Percentiles rank a stretch among this genome's conserved stretches.
Conservation (phyloP, 30 jellyfish, hydroid and myxozoan genomes). For the Hydra vulgaris region DNA sequence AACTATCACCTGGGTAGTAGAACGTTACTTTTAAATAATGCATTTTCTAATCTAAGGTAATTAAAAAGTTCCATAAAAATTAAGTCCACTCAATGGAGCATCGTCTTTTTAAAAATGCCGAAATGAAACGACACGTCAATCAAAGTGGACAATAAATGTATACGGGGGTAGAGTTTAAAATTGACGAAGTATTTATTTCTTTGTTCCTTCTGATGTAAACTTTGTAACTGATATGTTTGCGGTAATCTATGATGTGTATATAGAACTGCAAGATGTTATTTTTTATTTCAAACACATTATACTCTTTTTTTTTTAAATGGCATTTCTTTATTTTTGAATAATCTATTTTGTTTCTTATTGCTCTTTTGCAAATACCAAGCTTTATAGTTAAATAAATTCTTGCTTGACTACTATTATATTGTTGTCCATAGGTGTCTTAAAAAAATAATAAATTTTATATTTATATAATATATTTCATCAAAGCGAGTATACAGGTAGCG, state of each 20-base stretch:
- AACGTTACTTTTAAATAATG: constrained; percentile 13
- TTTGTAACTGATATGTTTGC: background rate
- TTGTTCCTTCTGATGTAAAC: background rate
- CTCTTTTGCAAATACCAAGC: background rate
- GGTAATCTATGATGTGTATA: background rate
- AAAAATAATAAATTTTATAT: too few species aligned
- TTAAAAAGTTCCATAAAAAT: background rate
- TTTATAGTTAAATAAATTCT: too few species aligned
- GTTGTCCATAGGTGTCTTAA: background rate
- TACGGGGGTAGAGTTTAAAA: constrained; percentile 27
- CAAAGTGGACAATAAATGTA: constrained; percentile 16
- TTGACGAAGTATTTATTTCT: background rate
- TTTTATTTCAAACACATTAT: background rate
- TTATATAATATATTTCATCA: background rate
- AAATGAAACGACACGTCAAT: constrained; percentile 23
- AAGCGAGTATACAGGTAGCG: background rate
- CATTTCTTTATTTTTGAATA: background rate
- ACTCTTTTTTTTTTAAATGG: background rate
- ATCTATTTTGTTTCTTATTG: background rate
- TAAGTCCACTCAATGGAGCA: background rate
- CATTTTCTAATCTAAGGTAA: background rate
- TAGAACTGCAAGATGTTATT: constrained; percentile 8
- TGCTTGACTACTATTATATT: background rate
- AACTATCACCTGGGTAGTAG: background rate
- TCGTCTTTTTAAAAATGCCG: constrained; percentile 18